Evolutionary conservation across 2,888 invertebrate species (phyloP).

Genomic region (Salticus scenicus): DNA sequence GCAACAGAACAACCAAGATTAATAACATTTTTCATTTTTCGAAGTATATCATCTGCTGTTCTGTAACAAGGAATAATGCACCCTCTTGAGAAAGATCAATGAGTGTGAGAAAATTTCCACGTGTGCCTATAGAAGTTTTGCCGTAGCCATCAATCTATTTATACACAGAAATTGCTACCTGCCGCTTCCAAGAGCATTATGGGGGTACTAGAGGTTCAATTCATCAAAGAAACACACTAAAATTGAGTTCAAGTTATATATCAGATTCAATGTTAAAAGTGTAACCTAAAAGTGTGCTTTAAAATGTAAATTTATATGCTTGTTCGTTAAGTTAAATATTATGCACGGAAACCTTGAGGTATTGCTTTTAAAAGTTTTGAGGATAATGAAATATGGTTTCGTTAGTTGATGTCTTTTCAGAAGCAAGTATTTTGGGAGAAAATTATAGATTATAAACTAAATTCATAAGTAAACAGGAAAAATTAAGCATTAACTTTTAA

Average conservation of each 20-base stretch:
- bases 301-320: neutral
- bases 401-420: neutral
- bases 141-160: constrained; percentile 27
- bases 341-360: neutral
- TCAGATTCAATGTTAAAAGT: neutral
- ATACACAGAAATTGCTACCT: constrained; percentile 40
- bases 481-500: no score
- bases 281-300: neutral
- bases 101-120: constrained; percentile 43
- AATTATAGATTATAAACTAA: no score
- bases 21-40: neutral
- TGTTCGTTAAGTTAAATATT: neutral
- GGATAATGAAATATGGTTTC: neutral
- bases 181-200: neutral
- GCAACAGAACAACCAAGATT: no score
- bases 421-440: neutral
- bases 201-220: neutral
- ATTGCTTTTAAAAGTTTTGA: neutral
- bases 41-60: neutral
- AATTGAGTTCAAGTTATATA: neutral
- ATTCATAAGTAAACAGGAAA: no score
- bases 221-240: neutral
- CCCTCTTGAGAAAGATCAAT: constrained; percentile 36
- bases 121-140: constrained; percentile 37
- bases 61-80: neutral